These are phyloP conservation scores for Pseudococcus viburni DNA, from an alignment of 2,888 invertebrate species.

Conservation along the genomic window DNA sequence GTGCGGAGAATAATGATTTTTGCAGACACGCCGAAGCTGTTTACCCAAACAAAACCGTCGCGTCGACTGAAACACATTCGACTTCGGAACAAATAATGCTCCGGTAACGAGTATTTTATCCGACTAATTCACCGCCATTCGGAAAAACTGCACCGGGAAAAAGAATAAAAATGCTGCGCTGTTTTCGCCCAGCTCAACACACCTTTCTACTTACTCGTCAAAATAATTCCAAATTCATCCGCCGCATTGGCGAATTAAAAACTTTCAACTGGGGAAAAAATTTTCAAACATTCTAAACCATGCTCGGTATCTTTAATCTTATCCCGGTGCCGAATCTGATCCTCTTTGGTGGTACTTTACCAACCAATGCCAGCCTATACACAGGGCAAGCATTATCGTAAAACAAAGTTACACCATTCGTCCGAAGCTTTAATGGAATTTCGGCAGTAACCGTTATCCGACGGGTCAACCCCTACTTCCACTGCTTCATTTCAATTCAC, in stretches of 20 bases:
- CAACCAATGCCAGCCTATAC: constrained; percentile 52
- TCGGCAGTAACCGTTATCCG: constrained; percentile 62
- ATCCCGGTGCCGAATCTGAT: not conserved
- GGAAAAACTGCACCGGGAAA: not conserved
- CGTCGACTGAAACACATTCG: not conserved
- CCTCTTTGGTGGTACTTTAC: constrained; percentile 19
- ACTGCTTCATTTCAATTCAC: constrained; percentile 56
- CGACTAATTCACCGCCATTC: not conserved
- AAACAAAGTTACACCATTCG: constrained; percentile 65
- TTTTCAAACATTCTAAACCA: not conserved
- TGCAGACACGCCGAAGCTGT: not conserved
- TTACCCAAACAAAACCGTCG: constrained; percentile 9
- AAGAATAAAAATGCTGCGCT: not conserved
- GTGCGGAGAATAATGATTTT: constrained; percentile 2
- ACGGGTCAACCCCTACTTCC: constrained; percentile 55
- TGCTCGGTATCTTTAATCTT: not conserved
- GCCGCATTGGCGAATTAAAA: not conserved
- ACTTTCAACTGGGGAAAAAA: not conserved
- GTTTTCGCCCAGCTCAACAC: not conserved
- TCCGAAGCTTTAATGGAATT: constrained; percentile 64
- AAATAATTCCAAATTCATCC: not conserved
- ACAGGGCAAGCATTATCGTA: constrained; percentile 63
- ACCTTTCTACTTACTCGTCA: not conserved
- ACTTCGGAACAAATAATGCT: not conserved
- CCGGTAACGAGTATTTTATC: not conserved